phyloP scores from a whole-genome alignment of 30 jellyfish, hydroid and myxozoan genomes.

The Hydractinia symbiolongicarpus region DNA sequence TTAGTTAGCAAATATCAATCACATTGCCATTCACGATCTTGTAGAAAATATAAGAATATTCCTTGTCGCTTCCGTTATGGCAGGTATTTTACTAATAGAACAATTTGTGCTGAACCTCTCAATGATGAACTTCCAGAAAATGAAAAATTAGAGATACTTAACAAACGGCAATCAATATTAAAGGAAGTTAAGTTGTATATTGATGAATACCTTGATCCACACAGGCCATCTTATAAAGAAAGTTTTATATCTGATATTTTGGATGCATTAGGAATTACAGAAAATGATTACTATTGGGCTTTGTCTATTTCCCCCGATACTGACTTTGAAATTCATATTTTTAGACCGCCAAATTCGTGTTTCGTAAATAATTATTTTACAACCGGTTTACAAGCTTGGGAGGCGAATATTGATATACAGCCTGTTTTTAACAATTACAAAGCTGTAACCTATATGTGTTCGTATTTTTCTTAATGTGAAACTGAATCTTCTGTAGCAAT shows the following conservation, averaged over 20 bases:
- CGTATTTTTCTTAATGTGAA: conserved; percentile 14
- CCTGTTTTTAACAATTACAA: conserved; percentile 7
- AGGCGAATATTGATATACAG: conserved; percentile 17
- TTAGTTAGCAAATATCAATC: conserved; percentile 9
- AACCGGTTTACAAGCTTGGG: conserved; percentile 19
- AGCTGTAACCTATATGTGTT: conserved; percentile 2
- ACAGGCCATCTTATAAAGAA: neutral
- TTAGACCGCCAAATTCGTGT: conserved; percentile 3
- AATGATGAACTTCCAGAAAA: neutral
- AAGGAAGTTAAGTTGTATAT: neutral
- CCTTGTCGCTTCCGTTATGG: conserved; percentile 18
- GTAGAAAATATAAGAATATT: conserved; percentile 19
- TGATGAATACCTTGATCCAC: conserved; percentile 1
- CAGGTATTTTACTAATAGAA: conserved; percentile 1
- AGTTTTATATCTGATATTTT: neutral
- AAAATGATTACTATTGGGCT: neutral
- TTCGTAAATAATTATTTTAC: conserved; percentile 18
- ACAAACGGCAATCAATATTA: neutral
- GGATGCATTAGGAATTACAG: neutral
- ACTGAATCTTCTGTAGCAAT: conserved; percentile 23
- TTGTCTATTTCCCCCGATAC: neutral
- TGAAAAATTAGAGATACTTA: neutral
- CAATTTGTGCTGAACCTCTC: conserved; percentile 8
- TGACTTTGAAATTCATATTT: conserved; percentile 7
- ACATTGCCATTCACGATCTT: conserved; percentile 8